Evolutionary conservation across 2,888 invertebrate species (phyloP), one percentile per base, ranked within the genome.

Genomic region (Dolichomitus sp.): DNA sequence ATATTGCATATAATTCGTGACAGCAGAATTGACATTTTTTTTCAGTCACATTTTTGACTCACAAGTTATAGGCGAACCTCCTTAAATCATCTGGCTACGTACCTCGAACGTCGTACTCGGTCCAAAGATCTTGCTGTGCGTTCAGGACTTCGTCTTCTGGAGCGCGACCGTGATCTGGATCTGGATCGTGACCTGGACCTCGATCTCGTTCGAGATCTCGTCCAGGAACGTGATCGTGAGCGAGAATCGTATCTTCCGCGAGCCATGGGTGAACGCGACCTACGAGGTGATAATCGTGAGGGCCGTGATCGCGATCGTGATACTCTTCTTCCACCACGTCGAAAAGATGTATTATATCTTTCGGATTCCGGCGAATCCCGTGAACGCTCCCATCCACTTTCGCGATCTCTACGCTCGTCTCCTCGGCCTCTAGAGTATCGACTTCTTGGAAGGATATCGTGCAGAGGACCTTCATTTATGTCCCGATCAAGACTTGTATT

Each of bases 111-210:
- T 7, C 88, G 89, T 37, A 86, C 85, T 66, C 87, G 87, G 14
- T 91, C 90, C 0, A 84, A 40, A 11, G 85, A 83, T 79, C 90
- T 85, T 63, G 50, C 88, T 85, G 7, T 91, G 91, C 48, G 95
- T 95, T 88, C 93, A 93, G 63, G 93, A 94, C 40, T 91, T 94
- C 86, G 95, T 86, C 17, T 85, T 84, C 89, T 83, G 9, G 88
- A 87, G 17, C 85, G 74, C 37, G 85, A 84, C 50, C 85, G 73
- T 9, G 88, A 87, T 69, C 87, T 80, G 30, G 91, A 84, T 66
- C 89, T 81, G 4, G 89, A 85, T 70, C 89, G 57, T 69, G 88
- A 85, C 72, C 86, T 74, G 14, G 94, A 94, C 81, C 92, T 93
- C 76, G 93, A 93, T 63, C 87, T 78, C 59, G 89, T 90, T 33